Percentiles rank a stretch among this genome's conserved stretches.
phyloP scores from a whole-genome alignment of 2,888 invertebrate genomes.

The Cheilosia impressa region DNA sequence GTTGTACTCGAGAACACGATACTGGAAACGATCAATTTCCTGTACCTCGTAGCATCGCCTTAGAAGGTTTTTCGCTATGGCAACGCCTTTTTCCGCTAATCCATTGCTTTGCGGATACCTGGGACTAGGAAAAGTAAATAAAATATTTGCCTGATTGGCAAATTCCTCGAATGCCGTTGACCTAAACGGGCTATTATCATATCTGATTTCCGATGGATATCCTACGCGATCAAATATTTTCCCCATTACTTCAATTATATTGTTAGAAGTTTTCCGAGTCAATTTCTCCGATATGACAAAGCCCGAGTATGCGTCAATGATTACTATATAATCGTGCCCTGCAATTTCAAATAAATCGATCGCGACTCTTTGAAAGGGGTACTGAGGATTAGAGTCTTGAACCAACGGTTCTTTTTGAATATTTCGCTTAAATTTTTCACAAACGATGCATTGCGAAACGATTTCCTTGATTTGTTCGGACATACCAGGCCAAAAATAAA shows the following conservation, averaged over 20 bases:
- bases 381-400: constrained; percentile 4
- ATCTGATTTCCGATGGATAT: too few relatives aligned
- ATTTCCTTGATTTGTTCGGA: constrained; percentile 76
- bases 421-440: constrained; percentile 43
- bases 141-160: too few relatives aligned
- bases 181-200: too few relatives aligned
- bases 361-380: constrained; percentile 20
- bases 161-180: too few relatives aligned
- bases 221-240: not conserved
- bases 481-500: constrained; percentile 79
- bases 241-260: not conserved
- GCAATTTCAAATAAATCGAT: constrained; percentile 25
- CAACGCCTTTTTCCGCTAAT: too few relatives aligned
- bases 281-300: constrained; percentile 13
- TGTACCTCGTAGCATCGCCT: too few relatives aligned
- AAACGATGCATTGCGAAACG: constrained; percentile 11
- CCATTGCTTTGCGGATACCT: too few relatives aligned
- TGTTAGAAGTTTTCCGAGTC: constrained; percentile 39
- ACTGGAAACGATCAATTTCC: too few relatives aligned
- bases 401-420: constrained; percentile 26
- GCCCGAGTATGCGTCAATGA: too few relatives aligned
- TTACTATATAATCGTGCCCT: not conserved
- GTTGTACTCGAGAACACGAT: too few relatives aligned
- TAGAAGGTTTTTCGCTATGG: too few relatives aligned
- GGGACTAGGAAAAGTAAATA: too few relatives aligned